Conservation (phyloP, 2,888 invertebrate species). For the Lasius fuliginosus region DNA sequence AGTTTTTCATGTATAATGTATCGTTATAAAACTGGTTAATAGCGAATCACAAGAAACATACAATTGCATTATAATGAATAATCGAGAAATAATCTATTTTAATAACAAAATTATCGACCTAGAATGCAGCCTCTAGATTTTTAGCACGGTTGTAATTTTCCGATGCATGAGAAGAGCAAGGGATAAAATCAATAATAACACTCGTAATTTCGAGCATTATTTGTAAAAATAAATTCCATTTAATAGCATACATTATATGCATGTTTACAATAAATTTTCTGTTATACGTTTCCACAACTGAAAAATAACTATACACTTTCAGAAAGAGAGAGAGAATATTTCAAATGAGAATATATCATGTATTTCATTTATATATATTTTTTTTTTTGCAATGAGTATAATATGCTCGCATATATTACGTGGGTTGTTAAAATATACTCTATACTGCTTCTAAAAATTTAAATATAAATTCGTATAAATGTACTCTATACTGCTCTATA, state of each 20-base stretch:
- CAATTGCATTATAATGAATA: background rate
- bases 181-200: background rate
- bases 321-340: background rate
- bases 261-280: constrained; percentile 18
- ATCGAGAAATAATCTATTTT: constrained; percentile 26
- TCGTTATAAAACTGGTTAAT: background rate
- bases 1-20: background rate
- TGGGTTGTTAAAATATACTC: background rate
- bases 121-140: constrained; percentile 22
- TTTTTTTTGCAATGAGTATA: background rate
- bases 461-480: background rate
- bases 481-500: background rate
- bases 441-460: background rate
- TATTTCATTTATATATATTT: background rate
- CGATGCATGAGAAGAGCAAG: background rate
- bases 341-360: no score
- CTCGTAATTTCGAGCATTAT: background rate
- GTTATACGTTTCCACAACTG: background rate
- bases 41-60: background rate
- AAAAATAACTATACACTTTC: background rate
- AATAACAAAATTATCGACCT: constrained; percentile 41
- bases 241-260: background rate
- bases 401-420: background rate
- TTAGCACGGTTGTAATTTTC: constrained; percentile 10
- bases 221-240: constrained; percentile 7